These are phyloP conservation scores for Hystrix cristata DNA, from an alignment of 2,113 vertebrate species.

Conservation along the genomic window DNA sequence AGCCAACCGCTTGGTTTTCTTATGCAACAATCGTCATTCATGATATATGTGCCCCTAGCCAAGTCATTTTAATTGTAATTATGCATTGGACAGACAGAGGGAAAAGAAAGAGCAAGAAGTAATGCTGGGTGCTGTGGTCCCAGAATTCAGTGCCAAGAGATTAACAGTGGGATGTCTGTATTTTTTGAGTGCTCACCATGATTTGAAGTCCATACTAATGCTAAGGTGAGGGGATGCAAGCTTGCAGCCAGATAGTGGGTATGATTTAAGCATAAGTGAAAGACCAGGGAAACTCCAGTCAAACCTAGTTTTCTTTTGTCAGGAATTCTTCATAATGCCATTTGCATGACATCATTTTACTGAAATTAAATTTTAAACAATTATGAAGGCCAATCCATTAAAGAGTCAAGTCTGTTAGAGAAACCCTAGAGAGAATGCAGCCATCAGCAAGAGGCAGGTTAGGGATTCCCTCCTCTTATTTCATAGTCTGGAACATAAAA, in stretches of 20 bases:
- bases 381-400: not conserved
- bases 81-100: not conserved
- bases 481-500: not conserved
- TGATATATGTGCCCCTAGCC: not conserved
- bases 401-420: not conserved
- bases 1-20: not conserved
- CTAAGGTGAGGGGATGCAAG: not conserved
- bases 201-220: conserved; percentile 12
- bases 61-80: not conserved
- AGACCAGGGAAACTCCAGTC: not conserved
- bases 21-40: not conserved
- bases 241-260: not conserved
- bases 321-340: conserved; percentile 46
- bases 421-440: not conserved
- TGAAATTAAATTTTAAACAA: conserved; percentile 46
- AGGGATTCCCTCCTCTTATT: not conserved
- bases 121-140: not conserved
- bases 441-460: not conserved
- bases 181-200: not conserved
- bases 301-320: conserved; percentile 30
- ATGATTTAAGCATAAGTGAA: conserved; percentile 32
- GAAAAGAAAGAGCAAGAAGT: conserved; percentile 31
- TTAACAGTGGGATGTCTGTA: not conserved
- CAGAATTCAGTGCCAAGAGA: not conserved
- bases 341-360: conserved; percentile 9